Evolutionary conservation across 2,797 vertebrate genomes (phyloP).

Genomic region (Spinus pinus): DNA sequence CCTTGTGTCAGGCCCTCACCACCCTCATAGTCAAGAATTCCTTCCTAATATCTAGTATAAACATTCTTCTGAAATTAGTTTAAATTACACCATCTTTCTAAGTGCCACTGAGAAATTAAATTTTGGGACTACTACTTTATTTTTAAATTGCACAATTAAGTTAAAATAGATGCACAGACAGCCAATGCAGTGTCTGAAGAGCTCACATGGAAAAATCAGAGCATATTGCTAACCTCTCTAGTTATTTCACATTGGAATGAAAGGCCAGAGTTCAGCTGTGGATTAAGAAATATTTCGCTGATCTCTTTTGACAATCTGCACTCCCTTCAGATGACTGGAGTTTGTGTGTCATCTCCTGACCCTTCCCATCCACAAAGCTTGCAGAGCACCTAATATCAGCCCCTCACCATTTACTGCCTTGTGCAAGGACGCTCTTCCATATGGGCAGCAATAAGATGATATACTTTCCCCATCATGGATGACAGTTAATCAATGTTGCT

Average conservation of each 20-base stretch:
- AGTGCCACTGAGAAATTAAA: not conserved
- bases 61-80: not conserved
- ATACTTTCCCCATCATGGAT: not conserved
- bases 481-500: not conserved
- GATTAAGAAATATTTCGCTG: not conserved
- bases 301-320: not conserved
- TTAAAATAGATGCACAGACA: not conserved
- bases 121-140: not conserved
- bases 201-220: not conserved
- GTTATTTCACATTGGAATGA: not conserved
- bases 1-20: rapidly evolving
- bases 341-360: not conserved
- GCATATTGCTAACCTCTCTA: not conserved
- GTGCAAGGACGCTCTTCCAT: not conserved
- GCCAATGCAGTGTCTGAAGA: not conserved
- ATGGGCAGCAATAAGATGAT: not conserved
- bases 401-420: not conserved
- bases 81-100: not conserved
- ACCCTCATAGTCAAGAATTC: not conserved
- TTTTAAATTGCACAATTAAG: not conserved
- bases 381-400: not conserved
- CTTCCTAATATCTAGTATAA: not conserved
- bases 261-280: not conserved
- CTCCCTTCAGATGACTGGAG: not conserved
- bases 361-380: not conserved